Percentiles rank a stretch among this genome's conserved stretches.
These are phyloP conservation scores for Leptestheria dahalacensis DNA, from an alignment of 1,140 invertebrate genomes.

Conservation along the genomic window DNA sequence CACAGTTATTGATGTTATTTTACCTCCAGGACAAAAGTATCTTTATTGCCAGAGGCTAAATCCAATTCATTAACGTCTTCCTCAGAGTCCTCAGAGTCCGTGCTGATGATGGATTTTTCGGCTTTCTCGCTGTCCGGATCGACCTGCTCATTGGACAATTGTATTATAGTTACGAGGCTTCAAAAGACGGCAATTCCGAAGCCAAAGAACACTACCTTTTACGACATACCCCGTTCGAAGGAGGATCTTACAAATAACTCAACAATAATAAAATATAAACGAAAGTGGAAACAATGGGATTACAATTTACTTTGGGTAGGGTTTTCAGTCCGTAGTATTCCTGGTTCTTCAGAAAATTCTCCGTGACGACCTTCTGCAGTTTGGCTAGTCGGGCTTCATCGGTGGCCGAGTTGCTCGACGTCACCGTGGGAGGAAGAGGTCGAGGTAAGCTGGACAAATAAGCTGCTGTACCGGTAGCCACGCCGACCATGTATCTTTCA, in stretches of 20 bases:
- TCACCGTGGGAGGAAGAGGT: constrained; percentile 39
- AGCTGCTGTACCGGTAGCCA: constrained; percentile 75
- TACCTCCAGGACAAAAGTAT: constrained; percentile 65
- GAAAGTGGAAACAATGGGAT: not conserved
- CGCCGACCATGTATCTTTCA: constrained; percentile 66
- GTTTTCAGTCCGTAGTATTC: constrained; percentile 47
- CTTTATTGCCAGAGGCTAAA: constrained; percentile 59
- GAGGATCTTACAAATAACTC: too few relatives aligned
- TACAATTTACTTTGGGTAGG: constrained; percentile 16
- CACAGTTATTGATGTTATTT: too few relatives aligned
- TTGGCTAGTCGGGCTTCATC: constrained; percentile 16
- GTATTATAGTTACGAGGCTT: too few relatives aligned
- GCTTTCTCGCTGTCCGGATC: not conserved
- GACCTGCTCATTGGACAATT: not conserved
- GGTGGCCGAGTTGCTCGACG: constrained; percentile 11
- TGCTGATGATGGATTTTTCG: not conserved
- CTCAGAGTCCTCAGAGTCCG: constrained; percentile 51
- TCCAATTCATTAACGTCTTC: constrained; percentile 54
- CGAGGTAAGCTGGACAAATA: constrained; percentile 54
- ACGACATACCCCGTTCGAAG: too few relatives aligned
- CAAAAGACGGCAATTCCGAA: too few relatives aligned
- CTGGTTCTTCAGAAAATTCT: constrained; percentile 48
- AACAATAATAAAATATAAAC: too few relatives aligned
- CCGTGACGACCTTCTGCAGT: constrained; percentile 43
- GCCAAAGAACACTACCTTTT: too few relatives aligned